Evolutionary conservation across 2,113 vertebrate species (phyloP).

Genomic region (Empidonax traillii): DNA sequence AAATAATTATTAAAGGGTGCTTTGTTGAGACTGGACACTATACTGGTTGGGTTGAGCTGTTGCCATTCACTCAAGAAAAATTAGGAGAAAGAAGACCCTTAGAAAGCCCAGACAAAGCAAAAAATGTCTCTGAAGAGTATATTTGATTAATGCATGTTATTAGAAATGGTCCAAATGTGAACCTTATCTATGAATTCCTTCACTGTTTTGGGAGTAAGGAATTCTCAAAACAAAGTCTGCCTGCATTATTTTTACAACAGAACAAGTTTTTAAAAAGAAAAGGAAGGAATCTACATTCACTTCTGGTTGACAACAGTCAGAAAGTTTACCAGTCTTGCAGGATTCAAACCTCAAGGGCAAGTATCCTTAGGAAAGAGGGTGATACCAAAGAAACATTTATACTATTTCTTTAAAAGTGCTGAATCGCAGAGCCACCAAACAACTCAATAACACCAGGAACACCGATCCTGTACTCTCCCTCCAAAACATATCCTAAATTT

Average conservation of each 20-base stretch:
- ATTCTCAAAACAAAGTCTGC: constrained; percentile 8
- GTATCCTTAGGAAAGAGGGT: neutral
- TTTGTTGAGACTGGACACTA: neutral
- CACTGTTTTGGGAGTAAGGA: neutral
- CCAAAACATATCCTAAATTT: neutral
- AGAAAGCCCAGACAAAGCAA: constrained; percentile 19
- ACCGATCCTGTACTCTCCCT: neutral
- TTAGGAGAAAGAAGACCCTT: neutral
- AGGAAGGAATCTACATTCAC: neutral
- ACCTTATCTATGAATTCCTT: constrained; percentile 3
- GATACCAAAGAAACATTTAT: neutral
- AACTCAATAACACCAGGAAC: neutral
- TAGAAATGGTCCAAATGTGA: constrained; percentile 10
- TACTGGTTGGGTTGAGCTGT: neutral
- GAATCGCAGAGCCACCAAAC: neutral
- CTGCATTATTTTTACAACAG: neutral
- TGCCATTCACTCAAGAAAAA: constrained; percentile 15
- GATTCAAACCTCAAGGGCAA: neutral
- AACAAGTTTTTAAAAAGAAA: neutral
- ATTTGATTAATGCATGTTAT: constrained; percentile 5
- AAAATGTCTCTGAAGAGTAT: neutral
- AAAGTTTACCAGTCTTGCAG: neutral
- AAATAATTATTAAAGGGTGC: constrained; percentile 4
- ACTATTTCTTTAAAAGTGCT: neutral
- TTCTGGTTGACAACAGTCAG: neutral